phyloP scores from a whole-genome alignment of 1,140 invertebrate species.

The Saxidomus purpurata region DNA sequence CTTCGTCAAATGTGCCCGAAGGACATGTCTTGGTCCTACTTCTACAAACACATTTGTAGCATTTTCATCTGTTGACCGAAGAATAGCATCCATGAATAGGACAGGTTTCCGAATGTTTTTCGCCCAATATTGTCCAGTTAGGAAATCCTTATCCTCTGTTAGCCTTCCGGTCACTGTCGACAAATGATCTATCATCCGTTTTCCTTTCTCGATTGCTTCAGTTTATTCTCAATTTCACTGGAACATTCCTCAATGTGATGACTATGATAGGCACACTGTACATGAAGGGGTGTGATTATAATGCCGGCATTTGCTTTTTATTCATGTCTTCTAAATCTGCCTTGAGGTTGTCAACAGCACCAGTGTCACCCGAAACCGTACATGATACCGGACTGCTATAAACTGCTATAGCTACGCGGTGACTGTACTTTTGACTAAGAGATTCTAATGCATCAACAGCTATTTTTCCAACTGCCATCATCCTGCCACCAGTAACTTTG shows the following conservation, averaged over 20 bases:
- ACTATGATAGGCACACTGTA: conserved; percentile 77
- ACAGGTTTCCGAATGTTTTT: conserved; percentile 76
- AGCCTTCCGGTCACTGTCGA: conserved; percentile 64
- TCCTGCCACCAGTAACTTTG: conserved; percentile 55
- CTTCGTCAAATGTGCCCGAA: not conserved
- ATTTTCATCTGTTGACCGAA: not conserved
- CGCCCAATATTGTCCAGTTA: conserved; percentile 71
- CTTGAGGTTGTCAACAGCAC: conserved; percentile 51
- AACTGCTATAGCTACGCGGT: conserved; percentile 65
- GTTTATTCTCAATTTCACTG: conserved; percentile 29
- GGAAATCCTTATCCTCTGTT: not conserved
- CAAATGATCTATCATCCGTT: not conserved
- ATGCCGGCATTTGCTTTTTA: not conserved
- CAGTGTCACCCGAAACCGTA: conserved; percentile 66
- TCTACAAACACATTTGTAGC: conserved; percentile 21
- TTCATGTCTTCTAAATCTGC: not conserved
- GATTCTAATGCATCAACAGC: conserved; percentile 47
- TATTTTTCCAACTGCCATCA: conserved; percentile 66
- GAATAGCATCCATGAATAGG: not conserved
- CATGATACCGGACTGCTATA: conserved; percentile 60
- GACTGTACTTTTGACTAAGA: conserved; percentile 36
- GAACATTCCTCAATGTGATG: conserved; percentile 68
- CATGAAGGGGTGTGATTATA: conserved; percentile 9
- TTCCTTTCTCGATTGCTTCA: conserved; percentile 4
- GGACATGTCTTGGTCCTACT: conserved; percentile 30